Percentiles rank a stretch among this genome's conserved stretches.
These are phyloP conservation scores for Actias luna DNA, from an alignment of 2,888 invertebrate species.

Conservation along the genomic window DNA sequence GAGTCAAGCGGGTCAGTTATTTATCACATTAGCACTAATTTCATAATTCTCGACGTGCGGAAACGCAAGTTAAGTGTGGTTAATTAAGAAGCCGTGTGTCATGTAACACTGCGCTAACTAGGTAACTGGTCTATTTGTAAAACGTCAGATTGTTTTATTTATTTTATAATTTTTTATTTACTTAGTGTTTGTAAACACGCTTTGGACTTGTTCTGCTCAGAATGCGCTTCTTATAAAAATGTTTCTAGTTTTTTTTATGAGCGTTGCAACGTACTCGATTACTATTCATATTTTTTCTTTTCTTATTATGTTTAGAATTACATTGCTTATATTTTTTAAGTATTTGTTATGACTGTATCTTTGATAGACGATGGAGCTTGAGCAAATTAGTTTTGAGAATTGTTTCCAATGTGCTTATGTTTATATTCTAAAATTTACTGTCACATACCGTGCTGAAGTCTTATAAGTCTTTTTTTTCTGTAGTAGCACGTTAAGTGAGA, in stretches of 20 bases:
- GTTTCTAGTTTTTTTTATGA: background rate
- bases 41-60: conserved; percentile 35
- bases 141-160: background rate
- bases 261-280: background rate
- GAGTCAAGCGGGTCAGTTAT: conserved; percentile 15
- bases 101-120: conserved; percentile 15
- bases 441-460: too few species aligned
- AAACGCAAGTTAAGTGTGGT: conserved; percentile 31
- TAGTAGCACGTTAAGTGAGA: too few species aligned
- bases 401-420: too few species aligned
- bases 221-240: background rate
- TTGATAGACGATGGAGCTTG: background rate
- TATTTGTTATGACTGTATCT: background rate
- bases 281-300: background rate
- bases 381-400: background rate
- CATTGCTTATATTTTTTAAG: background rate
- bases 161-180: conserved; percentile 8
- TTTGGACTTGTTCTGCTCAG: background rate
- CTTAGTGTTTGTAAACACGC: conserved; percentile 5
- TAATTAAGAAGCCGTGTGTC: conserved; percentile 29
- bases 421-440: too few species aligned
- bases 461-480: too few species aligned
- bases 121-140: conserved; percentile 14
- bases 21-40: conserved; percentile 31
- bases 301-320: background rate